Conservation (phyloP, 2,797 vertebrate genomes). For the Coracias cyanogaster region DNA sequence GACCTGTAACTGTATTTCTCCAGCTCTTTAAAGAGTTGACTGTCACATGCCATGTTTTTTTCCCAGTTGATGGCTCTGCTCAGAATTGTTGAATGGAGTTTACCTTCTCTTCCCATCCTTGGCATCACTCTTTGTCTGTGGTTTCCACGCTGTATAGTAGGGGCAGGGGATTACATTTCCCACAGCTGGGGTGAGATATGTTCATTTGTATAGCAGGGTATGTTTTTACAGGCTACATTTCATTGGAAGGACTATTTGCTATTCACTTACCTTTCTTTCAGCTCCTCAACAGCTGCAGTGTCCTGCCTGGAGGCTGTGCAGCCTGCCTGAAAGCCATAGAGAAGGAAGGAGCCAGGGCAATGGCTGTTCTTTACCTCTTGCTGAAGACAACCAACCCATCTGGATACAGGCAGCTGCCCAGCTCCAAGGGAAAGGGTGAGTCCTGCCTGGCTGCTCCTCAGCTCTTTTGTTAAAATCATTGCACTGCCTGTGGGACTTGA, state of each 20-base stretch:
- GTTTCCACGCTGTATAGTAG: neutral
- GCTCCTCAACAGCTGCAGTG: slow-evolving; percentile 30
- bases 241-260: neutral
- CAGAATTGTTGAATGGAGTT: neutral
- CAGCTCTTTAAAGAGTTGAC: neutral
- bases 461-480: neutral
- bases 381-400: slow-evolving; percentile 22
- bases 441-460: neutral
- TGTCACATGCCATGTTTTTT: neutral
- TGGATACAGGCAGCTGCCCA: slow-evolving; percentile 48
- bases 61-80: neutral
- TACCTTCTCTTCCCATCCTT: neutral
- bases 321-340: slow-evolving; percentile 24
- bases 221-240: neutral
- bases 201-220: neutral
- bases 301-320: neutral
- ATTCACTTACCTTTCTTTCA: neutral
- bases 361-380: slow-evolving; percentile 51
- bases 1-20: neutral
- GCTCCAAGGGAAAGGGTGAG: slow-evolving; percentile 59
- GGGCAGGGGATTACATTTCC: neutral
- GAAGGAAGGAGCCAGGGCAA: slow-evolving; percentile 21
- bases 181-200: neutral
- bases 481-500: neutral
- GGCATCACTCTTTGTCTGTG: neutral